Percentiles rank a stretch among this genome's conserved stretches.
These are phyloP conservation scores for Hofmannophila pseudospretella DNA, from an alignment of 2,888 invertebrate species.

Conservation along the genomic window DNA sequence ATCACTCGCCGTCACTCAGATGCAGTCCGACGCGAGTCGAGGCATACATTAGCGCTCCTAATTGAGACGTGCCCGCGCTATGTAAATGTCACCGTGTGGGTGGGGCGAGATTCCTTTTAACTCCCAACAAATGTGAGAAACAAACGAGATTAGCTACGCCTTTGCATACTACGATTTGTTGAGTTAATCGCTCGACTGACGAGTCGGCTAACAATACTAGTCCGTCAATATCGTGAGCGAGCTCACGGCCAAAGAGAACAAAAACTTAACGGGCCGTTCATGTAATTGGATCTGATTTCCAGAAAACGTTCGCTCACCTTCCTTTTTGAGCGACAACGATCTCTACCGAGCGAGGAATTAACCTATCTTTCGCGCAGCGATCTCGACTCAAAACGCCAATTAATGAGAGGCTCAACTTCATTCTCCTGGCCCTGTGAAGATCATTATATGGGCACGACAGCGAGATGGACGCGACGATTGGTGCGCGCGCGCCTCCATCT, in stretches of 20 bases:
- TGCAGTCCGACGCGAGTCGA: conserved; percentile 57
- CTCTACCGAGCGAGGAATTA: conserved; percentile 73
- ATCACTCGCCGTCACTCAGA: conserved; percentile 72
- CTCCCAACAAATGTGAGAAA: conserved; percentile 51
- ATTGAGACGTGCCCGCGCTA: conserved; percentile 76
- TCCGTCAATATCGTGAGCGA: conserved; percentile 61
- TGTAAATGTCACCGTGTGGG: conserved; percentile 75
- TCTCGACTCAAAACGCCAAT: conserved; percentile 78
- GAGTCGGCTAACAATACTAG: conserved; percentile 42
- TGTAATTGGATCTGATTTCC: conserved; percentile 79
- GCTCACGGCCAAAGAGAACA: conserved; percentile 69
- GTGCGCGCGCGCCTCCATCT: conserved; percentile 69
- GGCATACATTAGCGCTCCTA: conserved; percentile 78
- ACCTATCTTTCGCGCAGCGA: conserved; percentile 76
- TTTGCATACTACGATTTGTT: conserved; percentile 7
- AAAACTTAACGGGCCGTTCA: conserved; percentile 71
- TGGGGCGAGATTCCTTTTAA: conserved; percentile 39
- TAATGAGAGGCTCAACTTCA: conserved; percentile 78
- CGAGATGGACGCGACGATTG: conserved; percentile 76
- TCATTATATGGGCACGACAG: conserved; percentile 78
- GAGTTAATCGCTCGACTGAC: conserved; percentile 27
- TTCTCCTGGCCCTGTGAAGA: conserved; percentile 77
- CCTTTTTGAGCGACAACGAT: conserved; percentile 76
- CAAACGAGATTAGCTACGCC: conserved; percentile 32
- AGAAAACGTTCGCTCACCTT: conserved; percentile 74